These are phyloP conservation scores for Helicoverpa zea DNA, from an alignment of 1,140 invertebrate species.

Conservation along the genomic window DNA sequence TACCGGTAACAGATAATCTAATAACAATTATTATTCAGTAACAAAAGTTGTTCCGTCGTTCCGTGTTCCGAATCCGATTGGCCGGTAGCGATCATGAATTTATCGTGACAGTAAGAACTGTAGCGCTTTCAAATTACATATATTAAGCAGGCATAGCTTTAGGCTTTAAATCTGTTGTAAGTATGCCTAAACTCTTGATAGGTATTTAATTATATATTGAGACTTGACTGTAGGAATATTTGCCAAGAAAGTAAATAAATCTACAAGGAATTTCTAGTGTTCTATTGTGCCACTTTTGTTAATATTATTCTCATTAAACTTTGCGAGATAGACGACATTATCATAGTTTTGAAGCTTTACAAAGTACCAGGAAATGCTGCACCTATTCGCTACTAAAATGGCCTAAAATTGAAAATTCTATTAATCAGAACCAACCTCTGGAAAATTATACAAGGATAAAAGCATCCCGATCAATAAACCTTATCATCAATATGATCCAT, in stretches of 20 bases:
- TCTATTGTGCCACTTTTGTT: too few relatives aligned
- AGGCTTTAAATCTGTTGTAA: neutral
- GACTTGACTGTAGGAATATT: neutral
- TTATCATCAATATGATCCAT: neutral
- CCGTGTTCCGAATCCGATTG: neutral
- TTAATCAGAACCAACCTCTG: too few relatives aligned
- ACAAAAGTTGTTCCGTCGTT: constrained; percentile 23
- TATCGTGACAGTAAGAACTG: constrained; percentile 44
- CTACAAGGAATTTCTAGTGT: too few relatives aligned
- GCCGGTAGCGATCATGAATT: constrained; percentile 20
- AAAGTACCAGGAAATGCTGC: too few relatives aligned
- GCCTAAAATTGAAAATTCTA: too few relatives aligned
- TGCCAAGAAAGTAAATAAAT: too few relatives aligned
- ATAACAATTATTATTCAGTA: constrained; percentile 23
- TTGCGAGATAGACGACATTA: too few relatives aligned
- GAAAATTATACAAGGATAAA: too few relatives aligned
- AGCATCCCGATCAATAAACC: neutral
- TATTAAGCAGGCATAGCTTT: neutral
- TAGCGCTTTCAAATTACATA: constrained; percentile 47
- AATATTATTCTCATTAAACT: too few relatives aligned
- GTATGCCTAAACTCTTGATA: neutral
- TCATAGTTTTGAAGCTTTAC: too few relatives aligned
- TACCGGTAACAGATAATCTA: constrained; percentile 35
- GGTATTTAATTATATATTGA: neutral
- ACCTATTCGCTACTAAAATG: too few relatives aligned